Evolutionary conservation across 2,888 invertebrate species (phyloP).

Genomic region (Tetanocera ferruginea): DNA sequence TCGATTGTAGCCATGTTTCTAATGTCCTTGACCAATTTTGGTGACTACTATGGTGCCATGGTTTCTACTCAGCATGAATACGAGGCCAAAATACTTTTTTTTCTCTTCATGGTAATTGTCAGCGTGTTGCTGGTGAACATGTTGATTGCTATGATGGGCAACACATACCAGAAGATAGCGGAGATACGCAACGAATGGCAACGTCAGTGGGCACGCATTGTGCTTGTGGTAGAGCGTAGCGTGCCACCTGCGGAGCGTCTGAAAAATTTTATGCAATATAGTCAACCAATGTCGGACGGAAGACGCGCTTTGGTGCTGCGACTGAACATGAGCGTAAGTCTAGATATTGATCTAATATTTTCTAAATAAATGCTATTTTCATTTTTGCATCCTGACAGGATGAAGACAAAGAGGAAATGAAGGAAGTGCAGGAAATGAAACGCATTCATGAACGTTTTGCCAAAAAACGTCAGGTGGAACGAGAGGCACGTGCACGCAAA

Average conservation of each 20-base stretch:
- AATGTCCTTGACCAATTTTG: conserved; percentile 97
- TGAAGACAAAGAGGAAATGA: conserved; percentile 94
- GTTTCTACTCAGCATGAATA: conserved; percentile 89
- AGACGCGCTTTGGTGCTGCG: conserved; percentile 87
- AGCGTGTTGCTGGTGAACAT: conserved; percentile 96
- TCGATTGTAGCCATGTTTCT: conserved; percentile 98
- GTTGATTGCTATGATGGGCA: conserved; percentile 99
- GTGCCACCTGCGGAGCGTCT: conserved; percentile 90
- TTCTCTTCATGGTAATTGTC: conserved; percentile 98
- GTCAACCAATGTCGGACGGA: conserved; percentile 93
- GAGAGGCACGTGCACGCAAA: conserved; percentile 60
- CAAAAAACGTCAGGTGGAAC: conserved; percentile 74
- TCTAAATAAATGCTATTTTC: not conserved
- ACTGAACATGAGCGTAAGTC: conserved; percentile 86
- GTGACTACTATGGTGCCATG: conserved; percentile 93
- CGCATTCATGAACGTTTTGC: conserved; percentile 85
- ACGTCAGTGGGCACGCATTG: conserved; percentile 97
- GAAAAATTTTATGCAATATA: conserved; percentile 89
- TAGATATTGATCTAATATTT: not conserved
- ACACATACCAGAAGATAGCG: conserved; percentile 97
- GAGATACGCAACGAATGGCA: conserved; percentile 99
- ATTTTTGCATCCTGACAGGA: conserved; percentile 73
- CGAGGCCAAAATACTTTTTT: conserved; percentile 92
- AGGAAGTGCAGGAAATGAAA: conserved; percentile 92
- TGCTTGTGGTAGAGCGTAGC: conserved; percentile 96